Conservation (phyloP, 2,113 vertebrate genomes). For the Agapornis roseicollis region DNA sequence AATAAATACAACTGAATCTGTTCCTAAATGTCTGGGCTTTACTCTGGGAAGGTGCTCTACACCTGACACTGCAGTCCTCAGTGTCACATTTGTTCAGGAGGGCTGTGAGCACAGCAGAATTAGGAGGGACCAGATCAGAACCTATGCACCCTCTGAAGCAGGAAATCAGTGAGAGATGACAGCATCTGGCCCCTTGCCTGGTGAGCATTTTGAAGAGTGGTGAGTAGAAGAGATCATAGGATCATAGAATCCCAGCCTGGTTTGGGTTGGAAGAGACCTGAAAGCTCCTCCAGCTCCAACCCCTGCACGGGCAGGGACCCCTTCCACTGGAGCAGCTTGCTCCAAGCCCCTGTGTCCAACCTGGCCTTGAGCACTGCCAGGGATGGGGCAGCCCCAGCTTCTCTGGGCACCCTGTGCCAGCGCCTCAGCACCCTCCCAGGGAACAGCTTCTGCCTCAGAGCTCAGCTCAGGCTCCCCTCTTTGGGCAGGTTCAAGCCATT, state of each 20-base stretch:
- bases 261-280: not conserved
- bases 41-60: not conserved
- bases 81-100: not conserved
- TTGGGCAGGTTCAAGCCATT: not conserved
- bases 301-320: not conserved
- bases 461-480: not conserved
- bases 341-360: no score
- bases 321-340: no score
- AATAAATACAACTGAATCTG: slow-evolving; percentile 29
- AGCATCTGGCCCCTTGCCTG: not conserved
- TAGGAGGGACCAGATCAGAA: not conserved
- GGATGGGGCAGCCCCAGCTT: no score
- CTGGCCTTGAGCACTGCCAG: no score
- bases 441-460: not conserved
- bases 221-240: accelerated
- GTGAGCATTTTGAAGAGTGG: accelerated
- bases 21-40: not conserved
- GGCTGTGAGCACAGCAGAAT: not conserved
- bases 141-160: not conserved
- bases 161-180: not conserved
- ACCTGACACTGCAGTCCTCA: not conserved
- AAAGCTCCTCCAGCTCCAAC: not conserved
- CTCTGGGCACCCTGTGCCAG: no score
- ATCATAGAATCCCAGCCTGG: not conserved
- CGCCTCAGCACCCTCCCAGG: not conserved